Percentiles rank a stretch among this genome's conserved stretches.
Conservation (phyloP, 2,888 invertebrate genomes). For the Hypolimnas misippus region DNA sequence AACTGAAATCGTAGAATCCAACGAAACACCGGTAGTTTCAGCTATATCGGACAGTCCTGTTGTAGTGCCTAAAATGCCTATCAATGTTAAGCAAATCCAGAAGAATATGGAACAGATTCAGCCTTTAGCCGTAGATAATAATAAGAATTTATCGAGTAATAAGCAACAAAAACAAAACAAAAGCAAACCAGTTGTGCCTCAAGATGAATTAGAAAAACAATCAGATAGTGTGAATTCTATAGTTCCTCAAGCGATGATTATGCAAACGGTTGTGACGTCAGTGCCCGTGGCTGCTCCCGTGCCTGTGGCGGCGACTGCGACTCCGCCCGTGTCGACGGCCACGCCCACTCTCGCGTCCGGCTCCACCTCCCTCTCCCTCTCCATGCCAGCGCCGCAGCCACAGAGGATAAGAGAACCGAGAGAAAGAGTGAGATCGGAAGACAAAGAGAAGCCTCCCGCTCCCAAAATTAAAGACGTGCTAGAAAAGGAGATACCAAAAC, state of each 20-base stretch:
- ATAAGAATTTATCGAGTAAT: constrained; percentile 62
- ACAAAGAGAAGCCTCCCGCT: constrained; percentile 51
- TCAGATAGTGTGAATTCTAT: constrained; percentile 40
- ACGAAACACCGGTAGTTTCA: constrained; percentile 87
- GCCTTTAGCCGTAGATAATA: constrained; percentile 68
- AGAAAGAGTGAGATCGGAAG: constrained; percentile 57
- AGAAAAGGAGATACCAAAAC: constrained; percentile 52
- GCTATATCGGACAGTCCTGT: constrained; percentile 88
- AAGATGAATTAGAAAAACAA: constrained; percentile 58
- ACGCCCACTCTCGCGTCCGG: constrained; percentile 34
- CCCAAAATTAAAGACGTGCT: constrained; percentile 47
- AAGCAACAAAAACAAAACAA: constrained; percentile 67
- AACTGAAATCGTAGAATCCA: constrained; percentile 67
- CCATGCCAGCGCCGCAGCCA: constrained; percentile 54
- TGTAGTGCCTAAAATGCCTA: constrained; percentile 84
- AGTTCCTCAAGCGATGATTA: constrained; percentile 30
- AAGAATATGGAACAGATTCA: constrained; percentile 67
- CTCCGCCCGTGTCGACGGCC: constrained; percentile 43
- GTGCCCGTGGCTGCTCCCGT: constrained; percentile 18
- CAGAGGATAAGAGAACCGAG: constrained; percentile 65
- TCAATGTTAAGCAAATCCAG: constrained; percentile 69
- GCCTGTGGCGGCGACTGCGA: constrained; percentile 23
- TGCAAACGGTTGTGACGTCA: constrained; percentile 34
- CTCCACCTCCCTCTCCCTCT: constrained; percentile 19
- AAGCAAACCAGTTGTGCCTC: constrained; percentile 66